These are phyloP conservation scores for Heliconius himera DNA, from an alignment of 1,140 invertebrate species.

Conservation along the genomic window DNA sequence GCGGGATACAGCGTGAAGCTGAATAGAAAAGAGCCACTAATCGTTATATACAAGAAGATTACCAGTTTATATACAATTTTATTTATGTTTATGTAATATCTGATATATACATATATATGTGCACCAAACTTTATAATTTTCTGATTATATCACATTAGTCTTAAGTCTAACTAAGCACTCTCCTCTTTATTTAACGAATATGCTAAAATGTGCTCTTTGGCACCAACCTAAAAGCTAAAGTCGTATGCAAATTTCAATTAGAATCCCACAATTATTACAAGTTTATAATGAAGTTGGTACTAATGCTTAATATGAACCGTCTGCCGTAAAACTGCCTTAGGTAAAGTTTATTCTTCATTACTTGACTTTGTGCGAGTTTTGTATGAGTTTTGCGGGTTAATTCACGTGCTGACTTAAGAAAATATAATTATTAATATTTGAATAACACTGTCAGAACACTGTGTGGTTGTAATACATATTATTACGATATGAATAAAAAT, in stretches of 20 bases:
- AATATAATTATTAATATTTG: conserved; percentile 12
- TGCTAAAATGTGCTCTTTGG: not conserved
- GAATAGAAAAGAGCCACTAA: no score
- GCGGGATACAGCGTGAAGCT: no score
- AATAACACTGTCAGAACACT: not conserved
- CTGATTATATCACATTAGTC: conserved; percentile 14
- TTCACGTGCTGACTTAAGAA: conserved; percentile 6
- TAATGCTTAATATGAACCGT: conserved; percentile 29
- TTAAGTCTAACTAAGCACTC: not conserved
- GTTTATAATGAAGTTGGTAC: conserved; percentile 29
- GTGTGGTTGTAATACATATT: no score
- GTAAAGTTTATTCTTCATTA: conserved; percentile 33
- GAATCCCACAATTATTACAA: conserved; percentile 27
- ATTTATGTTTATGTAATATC: not conserved
- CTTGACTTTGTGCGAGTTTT: conserved; percentile 24
- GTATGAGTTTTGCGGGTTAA: conserved; percentile 14
- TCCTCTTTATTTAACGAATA: not conserved
- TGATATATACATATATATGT: not conserved
- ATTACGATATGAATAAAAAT: no score
- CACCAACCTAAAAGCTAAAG: not conserved
- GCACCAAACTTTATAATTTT: conserved; percentile 3
- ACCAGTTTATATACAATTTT: no score
- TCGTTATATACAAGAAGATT: no score
- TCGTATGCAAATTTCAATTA: conserved; percentile 20
- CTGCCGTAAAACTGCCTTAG: conserved; percentile 28